These are phyloP conservation scores for Cinclus mexicanus DNA, from an alignment of 2,113 vertebrate genomes.

Conservation along the genomic window DNA sequence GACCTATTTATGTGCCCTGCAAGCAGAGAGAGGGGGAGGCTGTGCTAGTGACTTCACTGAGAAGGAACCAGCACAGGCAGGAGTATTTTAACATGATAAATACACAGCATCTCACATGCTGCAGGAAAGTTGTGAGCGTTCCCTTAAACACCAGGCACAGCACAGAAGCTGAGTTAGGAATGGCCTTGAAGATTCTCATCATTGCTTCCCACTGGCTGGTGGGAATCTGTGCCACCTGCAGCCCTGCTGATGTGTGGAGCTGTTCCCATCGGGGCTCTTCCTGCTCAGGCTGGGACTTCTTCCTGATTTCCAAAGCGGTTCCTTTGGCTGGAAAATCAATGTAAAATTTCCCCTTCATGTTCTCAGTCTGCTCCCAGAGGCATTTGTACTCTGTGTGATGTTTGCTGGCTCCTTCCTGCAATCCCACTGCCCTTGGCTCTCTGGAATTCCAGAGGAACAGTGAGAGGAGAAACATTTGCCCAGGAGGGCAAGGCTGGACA, in stretches of 20 bases:
- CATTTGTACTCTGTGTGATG: accelerated
- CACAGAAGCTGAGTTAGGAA: neutral
- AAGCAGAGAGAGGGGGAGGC: neutral
- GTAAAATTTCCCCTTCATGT: neutral
- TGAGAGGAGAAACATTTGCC: neutral
- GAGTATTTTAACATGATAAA: neutral
- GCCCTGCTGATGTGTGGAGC: neutral
- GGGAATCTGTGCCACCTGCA: neutral
- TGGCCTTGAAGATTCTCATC: neutral
- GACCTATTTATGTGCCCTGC: neutral
- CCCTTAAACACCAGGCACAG: neutral
- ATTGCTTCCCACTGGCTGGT: neutral
- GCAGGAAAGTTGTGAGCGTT: neutral
- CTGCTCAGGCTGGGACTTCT: neutral
- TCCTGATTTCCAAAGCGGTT: neutral
- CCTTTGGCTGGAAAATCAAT: neutral
- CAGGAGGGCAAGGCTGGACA: neutral
- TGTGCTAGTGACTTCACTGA: neutral
- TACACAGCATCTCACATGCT: neutral
- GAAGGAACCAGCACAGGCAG: neutral
- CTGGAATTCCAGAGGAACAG: neutral
- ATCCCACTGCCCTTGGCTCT: neutral
- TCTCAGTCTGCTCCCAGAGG: neutral
- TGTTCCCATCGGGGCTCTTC: neutral
- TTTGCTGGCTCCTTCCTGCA: neutral